Evolutionary conservation across 1,140 invertebrate genomes (phyloP).

Genomic region (Saccostrea glomerata): DNA sequence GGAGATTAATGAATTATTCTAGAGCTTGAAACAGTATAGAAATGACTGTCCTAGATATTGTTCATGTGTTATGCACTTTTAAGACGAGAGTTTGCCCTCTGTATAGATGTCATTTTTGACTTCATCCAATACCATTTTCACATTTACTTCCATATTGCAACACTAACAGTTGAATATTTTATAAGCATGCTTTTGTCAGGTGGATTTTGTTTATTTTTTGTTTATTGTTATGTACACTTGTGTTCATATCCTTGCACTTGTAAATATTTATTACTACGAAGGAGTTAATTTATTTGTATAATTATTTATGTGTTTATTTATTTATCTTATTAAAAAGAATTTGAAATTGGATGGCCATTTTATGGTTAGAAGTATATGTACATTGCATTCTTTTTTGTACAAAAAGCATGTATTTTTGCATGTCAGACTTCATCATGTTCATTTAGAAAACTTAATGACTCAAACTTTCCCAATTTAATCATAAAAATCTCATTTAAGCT

Average conservation of each 20-base stretch:
- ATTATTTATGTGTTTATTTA: background rate
- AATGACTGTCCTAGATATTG: background rate
- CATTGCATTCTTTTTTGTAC: background rate
- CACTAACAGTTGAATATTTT: background rate
- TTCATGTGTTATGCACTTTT: conserved; percentile 7
- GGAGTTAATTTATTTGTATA: background rate
- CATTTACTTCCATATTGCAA: background rate
- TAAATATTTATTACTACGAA: background rate
- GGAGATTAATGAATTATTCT: background rate
- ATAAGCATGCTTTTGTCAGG: conserved; percentile 5
- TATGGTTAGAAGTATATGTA: background rate
- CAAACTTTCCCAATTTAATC: background rate
- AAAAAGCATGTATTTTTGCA: background rate
- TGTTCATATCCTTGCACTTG: conserved; percentile 17
- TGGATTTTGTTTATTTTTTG: background rate
- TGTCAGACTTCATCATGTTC: background rate
- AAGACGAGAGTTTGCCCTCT: background rate
- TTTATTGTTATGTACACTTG: background rate
- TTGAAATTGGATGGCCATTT: background rate
- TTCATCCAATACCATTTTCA: background rate
- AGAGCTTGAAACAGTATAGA: background rate
- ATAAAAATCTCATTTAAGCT: background rate
- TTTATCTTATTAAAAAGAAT: background rate
- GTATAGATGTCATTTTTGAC: background rate
- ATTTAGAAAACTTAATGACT: background rate